Base-by-base conservation (phyloP, 2,797 vertebrate genomes). In the Hipposideros larvatus region DNA sequence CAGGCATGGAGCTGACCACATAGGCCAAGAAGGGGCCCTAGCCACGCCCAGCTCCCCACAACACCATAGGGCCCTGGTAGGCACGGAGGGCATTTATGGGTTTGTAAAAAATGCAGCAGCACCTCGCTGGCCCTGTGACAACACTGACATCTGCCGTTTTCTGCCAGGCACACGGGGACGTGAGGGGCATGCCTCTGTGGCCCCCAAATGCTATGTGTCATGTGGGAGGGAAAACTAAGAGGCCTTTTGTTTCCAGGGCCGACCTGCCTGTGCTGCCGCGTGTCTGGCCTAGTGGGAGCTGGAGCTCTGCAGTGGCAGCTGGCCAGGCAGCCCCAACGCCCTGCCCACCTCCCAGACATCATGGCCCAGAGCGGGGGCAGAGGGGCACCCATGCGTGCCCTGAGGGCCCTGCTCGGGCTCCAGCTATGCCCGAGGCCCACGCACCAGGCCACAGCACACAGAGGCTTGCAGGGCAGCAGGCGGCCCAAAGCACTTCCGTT, bases 21-120 rank as follows among this genome's bases (percentile, higher is more conserved):
- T 5, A 48, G 37, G 48, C 37, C 37, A 11, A 31, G 19, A 1
- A 10, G 24, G 61, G 61, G 41, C n/a, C 57, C 68, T 26, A 18
- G 2, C 4, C 10, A 0, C 16, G 61, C 7, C 3, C 13, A 0
- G 34, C 11, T 13, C 37, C 11, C 66, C 18, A 1, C 1, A 22
- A 48, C 26, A 37, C 66, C 7, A 0, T 1, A 3, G 65, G 34
- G 41, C 63, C 43, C 16, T 51, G 10, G 11, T 26, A 16, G 10
- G 4, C 10, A 11, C 55, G 57, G 37, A 43, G 10, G 4, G 26
- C 1, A 13, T 1, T 31, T 5, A 19, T 0, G 2, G 61, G 73
- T 31, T 65, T 66, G 46, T 11, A 0, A 46, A 43, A 22, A 41
- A 43, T 0, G 3, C 46, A 26, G 7, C 5, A 0, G 26, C 2